Percentiles rank a stretch among this genome's conserved stretches.
phyloP scores from a whole-genome alignment of 2,888 invertebrate species.

The Subacronicta megacephala region DNA sequence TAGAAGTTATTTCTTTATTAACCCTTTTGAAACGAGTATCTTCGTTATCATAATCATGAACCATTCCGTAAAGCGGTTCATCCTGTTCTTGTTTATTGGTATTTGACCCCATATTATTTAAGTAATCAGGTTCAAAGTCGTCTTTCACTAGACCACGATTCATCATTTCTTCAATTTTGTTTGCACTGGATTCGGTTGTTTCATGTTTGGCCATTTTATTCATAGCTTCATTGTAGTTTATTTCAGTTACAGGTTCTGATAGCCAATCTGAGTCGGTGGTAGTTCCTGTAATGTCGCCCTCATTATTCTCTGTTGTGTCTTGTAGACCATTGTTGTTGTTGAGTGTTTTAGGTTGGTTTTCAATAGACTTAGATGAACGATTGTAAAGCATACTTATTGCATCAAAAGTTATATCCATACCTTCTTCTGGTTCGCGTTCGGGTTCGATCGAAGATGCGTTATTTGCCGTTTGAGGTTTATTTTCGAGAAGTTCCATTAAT shows the following conservation, averaged over 20 bases:
- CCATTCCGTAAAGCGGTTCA: slow-evolving; percentile 74
- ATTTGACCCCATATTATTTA: slow-evolving; percentile 72
- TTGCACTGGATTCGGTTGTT: slow-evolving; percentile 69
- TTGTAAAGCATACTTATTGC: slow-evolving; percentile 76
- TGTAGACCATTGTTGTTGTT: slow-evolving; percentile 12
- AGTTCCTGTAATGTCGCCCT: slow-evolving; percentile 48
- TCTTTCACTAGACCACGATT: slow-evolving; percentile 69
- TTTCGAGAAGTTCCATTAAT: slow-evolving; percentile 65
- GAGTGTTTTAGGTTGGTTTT: slow-evolving; percentile 54
- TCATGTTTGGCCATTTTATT: slow-evolving; percentile 69
- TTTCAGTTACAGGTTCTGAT: slow-evolving; percentile 76
- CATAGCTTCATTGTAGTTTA: slow-evolving; percentile 72
- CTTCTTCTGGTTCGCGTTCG: slow-evolving; percentile 63
- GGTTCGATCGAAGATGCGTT: slow-evolving; percentile 59
- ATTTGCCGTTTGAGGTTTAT: slow-evolving; percentile 49
- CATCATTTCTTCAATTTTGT: slow-evolving; percentile 74
- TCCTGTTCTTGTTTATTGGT: slow-evolving; percentile 71
- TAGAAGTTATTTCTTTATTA: slow-evolving; percentile 58
- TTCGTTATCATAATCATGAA: slow-evolving; percentile 78
- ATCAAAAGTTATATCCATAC: slow-evolving; percentile 77
- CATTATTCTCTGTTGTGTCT: slow-evolving; percentile 53
- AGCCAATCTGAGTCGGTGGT: slow-evolving; percentile 81
- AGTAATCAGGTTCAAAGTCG: slow-evolving; percentile 83
- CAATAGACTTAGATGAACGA: slow-evolving; percentile 79
- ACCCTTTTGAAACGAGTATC: slow-evolving; percentile 79